These are phyloP conservation scores for Rhinolophus sinicus DNA, from an alignment of 2,113 vertebrate genomes.

Conservation along the genomic window DNA sequence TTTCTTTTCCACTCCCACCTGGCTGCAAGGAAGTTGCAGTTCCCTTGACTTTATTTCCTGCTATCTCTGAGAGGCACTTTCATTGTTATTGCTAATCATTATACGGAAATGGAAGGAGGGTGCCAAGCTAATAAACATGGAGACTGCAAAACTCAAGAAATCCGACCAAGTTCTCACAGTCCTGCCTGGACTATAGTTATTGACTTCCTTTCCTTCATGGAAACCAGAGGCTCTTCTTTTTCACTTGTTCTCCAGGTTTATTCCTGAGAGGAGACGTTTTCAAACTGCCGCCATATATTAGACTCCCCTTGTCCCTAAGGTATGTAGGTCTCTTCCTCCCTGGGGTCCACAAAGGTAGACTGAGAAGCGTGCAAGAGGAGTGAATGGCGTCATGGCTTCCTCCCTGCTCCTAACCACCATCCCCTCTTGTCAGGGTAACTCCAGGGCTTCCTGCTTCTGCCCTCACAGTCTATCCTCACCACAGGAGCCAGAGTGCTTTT, in stretches of 20 bases:
- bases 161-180: neutral
- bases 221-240: neutral
- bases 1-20: neutral
- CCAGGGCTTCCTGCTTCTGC: neutral
- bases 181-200: neutral
- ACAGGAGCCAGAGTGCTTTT: neutral
- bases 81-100: neutral
- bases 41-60: neutral
- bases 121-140: neutral
- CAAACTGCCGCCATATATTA: neutral
- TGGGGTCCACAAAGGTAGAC: neutral
- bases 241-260: neutral
- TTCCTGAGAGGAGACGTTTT: neutral
- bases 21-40: neutral
- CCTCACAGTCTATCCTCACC: neutral
- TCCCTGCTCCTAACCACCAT: too few species aligned
- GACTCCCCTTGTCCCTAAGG: neutral
- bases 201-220: neutral
- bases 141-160: neutral
- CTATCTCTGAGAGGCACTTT: neutral
- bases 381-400: neutral
- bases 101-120: neutral
- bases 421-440: neutral
- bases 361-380: neutral
- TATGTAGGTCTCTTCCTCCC: neutral